Base-by-base conservation (phyloP, 2,113 vertebrate species). In the Siphamia tubifer region DNA sequence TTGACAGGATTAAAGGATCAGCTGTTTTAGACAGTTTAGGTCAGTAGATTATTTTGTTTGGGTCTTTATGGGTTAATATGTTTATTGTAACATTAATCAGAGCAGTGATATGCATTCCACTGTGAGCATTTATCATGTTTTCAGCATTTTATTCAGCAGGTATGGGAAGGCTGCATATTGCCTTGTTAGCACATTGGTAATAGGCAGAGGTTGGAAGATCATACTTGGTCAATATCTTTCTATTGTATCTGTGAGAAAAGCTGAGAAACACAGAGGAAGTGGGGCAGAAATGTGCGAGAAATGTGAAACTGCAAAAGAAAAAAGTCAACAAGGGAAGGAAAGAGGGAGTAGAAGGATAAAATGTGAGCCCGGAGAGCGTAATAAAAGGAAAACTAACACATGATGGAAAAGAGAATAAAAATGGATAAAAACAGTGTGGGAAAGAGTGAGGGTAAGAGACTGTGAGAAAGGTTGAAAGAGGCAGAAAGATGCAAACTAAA, bases 111-210 rank as follows among this genome's bases (percentile, higher is more conserved):
- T 47, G 15, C 38, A 63, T 63, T 36, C 35, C 47, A 24, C 48
- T 24, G 20, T 54, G 23, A 66, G 57, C 56, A 39, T 53, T 74
- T 43, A 45, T 57, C 74, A 53, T 65, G 6, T 62, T 70, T 76
- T 54, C 47, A 56, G 47, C 48, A 38, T 49, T 60, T 63, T 70
- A 70, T 62, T 73, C 58, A 70, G 58, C 60, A 65, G 82, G 60
- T 88, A 79, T 87, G 78, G 71, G 79, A 83, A 87, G 81, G 54
- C 44, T 52, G 43, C 0, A 16, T 85, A 81, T 83, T 84, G 82
- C 77, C 82, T 88, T 83, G 81, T 88, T 90, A 87, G 84, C 82
- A 85, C 74, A 79, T 84, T 81, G 77, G 62, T 83, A 84, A 90
- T 71, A 82, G 84, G 28, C 64, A 38, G 58, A 82, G 84, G 86